phyloP scores from a whole-genome alignment of 2,113 vertebrate species.

The Syrrhaptes paradoxus region DNA sequence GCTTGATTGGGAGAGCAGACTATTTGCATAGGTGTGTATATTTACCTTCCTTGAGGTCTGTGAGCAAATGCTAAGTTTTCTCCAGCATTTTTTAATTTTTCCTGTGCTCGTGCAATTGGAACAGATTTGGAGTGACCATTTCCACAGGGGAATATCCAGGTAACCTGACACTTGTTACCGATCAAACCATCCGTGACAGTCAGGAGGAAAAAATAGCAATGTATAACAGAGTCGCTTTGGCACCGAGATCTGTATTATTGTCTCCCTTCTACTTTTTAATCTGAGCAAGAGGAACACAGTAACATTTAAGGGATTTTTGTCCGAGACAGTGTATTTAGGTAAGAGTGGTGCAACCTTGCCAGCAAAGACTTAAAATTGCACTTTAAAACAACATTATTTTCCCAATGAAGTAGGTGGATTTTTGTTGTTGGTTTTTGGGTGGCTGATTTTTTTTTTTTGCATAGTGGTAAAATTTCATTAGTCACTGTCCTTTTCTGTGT shows the following conservation, averaged over 20 bases:
- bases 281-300: neutral
- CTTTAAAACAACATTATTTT: neutral
- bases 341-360: neutral
- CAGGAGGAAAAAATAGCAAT: neutral
- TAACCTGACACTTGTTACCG: neutral
- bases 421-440: neutral
- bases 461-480: neutral
- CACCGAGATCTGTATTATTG: neutral
- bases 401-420: accelerated
- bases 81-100: neutral
- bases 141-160: neutral
- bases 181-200: neutral
- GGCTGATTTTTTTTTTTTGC: neutral
- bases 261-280: neutral
- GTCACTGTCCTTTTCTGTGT: neutral
- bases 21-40: neutral
- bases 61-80: neutral
- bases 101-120: neutral
- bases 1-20: neutral
- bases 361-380: neutral
- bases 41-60: neutral
- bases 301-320: neutral
- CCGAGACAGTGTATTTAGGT: neutral
- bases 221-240: neutral
- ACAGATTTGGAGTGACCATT: neutral